phyloP scores from a whole-genome alignment of 2,888 invertebrate species.

The Eugnorisma glareosa region DNA sequence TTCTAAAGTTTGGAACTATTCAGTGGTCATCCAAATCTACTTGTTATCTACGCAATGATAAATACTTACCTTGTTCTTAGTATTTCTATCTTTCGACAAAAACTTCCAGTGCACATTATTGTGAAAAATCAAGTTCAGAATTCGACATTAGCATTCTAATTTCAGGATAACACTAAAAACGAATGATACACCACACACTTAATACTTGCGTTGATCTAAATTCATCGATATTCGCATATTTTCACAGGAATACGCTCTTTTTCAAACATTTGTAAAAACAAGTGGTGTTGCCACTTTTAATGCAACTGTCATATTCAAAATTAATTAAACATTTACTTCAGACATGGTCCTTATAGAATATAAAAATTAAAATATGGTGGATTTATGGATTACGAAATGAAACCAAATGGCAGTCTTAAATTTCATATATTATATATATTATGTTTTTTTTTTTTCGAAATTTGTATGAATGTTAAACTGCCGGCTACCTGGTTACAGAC shows the following conservation, averaged over 20 bases:
- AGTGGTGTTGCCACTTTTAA: slow-evolving; percentile 20
- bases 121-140: not conserved
- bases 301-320: not conserved
- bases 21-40: not conserved
- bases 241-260: not conserved
- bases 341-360: too few species aligned
- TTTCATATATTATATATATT: too few species aligned
- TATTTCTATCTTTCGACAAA: not conserved
- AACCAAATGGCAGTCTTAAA: not conserved
- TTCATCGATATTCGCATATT: not conserved
- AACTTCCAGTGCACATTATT: slow-evolving; percentile 2
- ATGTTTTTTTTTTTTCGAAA: too few species aligned
- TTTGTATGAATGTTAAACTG: too few species aligned
- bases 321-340: too few species aligned
- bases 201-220: not conserved
- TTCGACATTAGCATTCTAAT: not conserved
- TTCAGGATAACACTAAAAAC: not conserved
- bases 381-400: not conserved
- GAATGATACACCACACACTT: not conserved
- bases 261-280: slow-evolving; percentile 6
- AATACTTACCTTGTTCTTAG: slow-evolving; percentile 2
- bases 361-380: too few species aligned
- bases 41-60: not conserved
- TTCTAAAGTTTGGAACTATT: not conserved
- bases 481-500: too few species aligned